Evolutionary conservation across 2,797 vertebrate species (phyloP).

Genomic region (Sus cebifrons): DNA sequence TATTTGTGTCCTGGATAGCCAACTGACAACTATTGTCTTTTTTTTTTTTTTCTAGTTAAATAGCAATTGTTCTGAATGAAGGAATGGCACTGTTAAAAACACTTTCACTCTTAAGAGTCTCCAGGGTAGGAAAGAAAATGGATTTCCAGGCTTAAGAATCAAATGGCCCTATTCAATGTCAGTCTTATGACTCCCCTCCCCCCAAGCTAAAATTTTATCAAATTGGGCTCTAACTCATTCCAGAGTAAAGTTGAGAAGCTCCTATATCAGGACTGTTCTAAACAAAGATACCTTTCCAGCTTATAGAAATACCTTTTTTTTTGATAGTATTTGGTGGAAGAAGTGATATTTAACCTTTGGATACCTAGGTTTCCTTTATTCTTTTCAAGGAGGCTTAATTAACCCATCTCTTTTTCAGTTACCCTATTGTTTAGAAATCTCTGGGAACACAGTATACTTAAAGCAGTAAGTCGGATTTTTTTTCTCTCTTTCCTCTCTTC

Average conservation of each 20-base stretch:
- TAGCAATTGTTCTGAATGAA: conserved; percentile 62
- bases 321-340: conserved; percentile 66
- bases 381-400: conserved; percentile 78
- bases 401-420: conserved; percentile 63
- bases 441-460: conserved; percentile 86
- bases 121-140: conserved; percentile 69
- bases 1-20: not conserved
- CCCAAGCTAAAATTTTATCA: conserved; percentile 72
- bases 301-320: conserved; percentile 42
- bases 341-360: conserved; percentile 83
- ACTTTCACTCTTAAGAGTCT: conserved; percentile 58
- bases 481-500: conserved; percentile 69
- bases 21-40: conserved; percentile 65
- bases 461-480: conserved; percentile 85
- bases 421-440: conserved; percentile 86
- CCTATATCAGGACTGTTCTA: not conserved
- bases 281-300: conserved; percentile 40
- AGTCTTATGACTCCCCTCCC: conserved; percentile 70
- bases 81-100: not conserved
- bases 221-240: conserved; percentile 67
- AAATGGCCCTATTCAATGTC: conserved; percentile 76
- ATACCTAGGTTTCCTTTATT: conserved; percentile 78
- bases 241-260: not conserved
- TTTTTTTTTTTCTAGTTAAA: not conserved
- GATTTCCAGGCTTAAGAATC: conserved; percentile 75